Evolutionary conservation across 2,113 vertebrate species (phyloP), one percentile per base, ranked within the genome.

Genomic region (Charadrius vociferus): DNA sequence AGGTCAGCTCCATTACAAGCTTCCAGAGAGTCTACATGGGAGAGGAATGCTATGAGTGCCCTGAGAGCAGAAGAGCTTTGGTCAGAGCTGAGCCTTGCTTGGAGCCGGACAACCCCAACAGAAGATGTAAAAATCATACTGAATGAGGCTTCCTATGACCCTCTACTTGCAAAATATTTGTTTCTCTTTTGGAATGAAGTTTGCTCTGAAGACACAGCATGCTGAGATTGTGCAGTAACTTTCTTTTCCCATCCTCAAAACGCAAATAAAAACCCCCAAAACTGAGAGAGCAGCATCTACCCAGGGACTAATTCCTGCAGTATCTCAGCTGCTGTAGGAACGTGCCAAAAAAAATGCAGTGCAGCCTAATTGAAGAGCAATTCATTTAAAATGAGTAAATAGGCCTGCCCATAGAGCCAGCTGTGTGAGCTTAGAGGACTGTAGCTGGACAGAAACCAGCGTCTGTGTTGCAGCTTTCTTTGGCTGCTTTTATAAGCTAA

Each of bases 41-140:
- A 41, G 3, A 63, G 10, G 68, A 84, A 32, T 0, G 0, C 32
- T 58, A 11, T 0, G 0, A 68, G 9, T 17, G 7, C 15, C 49
- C 36, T 55, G 66, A 45, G 1, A 88, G 24, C n/a, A 59, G 52
- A 82, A 53, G 20, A 73, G 12, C 36, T 74, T 41, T 81, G 39
- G 17, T 61, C 22, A 34, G 39, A 70, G 26, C 30, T 87, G 41
- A 87, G 16, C 65, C 24, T 62, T 78, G 14, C 63, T 66, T 58
- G 30, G 18, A 84, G 73, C 12, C 58, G 43, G 24, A 23, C 14
- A 62, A 21, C 13, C 30, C 23, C 59, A 78, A 36, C 14, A 30
- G 26, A 63, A 88, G 7, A 36, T 12, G 5, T 18, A 52, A 62
- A 87, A 89, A 53, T 62, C 37, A 8, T 16, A n/a, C 12, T 12